Evolutionary conservation across 2,888 invertebrate genomes (phyloP).

Genomic region (Athalia rosae): DNA sequence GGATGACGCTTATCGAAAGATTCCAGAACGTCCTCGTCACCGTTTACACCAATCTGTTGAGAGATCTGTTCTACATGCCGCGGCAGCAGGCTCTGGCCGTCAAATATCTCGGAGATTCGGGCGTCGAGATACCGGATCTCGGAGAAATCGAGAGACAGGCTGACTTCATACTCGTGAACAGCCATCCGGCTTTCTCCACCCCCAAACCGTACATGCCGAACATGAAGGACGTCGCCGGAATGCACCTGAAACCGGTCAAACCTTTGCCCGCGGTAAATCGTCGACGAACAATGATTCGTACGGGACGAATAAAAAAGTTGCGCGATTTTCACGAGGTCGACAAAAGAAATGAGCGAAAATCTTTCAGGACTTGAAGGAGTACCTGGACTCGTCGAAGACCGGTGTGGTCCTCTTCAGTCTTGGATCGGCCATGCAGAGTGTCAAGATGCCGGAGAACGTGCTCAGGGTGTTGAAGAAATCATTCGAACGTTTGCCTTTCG

Average conservation of each 20-base stretch:
- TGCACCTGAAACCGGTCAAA: slow-evolving; percentile 49
- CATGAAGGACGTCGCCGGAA: slow-evolving; percentile 71
- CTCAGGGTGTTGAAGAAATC: slow-evolving; percentile 64
- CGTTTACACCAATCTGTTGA: slow-evolving; percentile 65
- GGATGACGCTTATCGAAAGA: slow-evolving; percentile 76
- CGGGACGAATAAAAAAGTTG: no score
- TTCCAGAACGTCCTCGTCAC: slow-evolving; percentile 74
- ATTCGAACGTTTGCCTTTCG: slow-evolving; percentile 67
- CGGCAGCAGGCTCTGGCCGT: slow-evolving; percentile 68
- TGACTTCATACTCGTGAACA: slow-evolving; percentile 68
- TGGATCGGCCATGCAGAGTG: slow-evolving; percentile 68
- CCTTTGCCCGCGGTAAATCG: slow-evolving; percentile 35
- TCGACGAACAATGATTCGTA: no score
- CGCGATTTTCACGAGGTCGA: neutral
- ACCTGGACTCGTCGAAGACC: slow-evolving; percentile 41
- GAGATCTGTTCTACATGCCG: slow-evolving; percentile 67
- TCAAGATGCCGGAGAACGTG: slow-evolving; percentile 60
- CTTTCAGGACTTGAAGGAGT: slow-evolving; percentile 46
- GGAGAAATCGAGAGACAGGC: slow-evolving; percentile 64
- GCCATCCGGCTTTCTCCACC: slow-evolving; percentile 68
- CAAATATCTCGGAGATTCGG: slow-evolving; percentile 64
- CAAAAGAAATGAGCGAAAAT: no score
- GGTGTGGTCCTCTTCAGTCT: slow-evolving; percentile 67
- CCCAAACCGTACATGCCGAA: slow-evolving; percentile 71
- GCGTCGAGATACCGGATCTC: slow-evolving; percentile 58